phyloP scores from a whole-genome alignment of 2,113 vertebrate species.

The Pipra filicauda region DNA sequence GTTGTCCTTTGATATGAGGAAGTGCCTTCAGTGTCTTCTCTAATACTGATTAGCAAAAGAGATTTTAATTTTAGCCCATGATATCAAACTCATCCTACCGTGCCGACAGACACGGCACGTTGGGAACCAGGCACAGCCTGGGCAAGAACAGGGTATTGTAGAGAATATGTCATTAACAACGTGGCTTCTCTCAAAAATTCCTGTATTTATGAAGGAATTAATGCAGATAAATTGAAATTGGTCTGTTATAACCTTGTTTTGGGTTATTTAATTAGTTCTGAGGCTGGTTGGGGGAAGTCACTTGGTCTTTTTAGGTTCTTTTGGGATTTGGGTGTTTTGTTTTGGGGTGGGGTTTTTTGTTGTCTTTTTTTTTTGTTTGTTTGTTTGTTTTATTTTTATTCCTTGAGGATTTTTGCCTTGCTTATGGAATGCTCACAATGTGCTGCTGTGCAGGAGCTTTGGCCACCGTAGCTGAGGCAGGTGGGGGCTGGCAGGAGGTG shows the following conservation, averaged over 20 bases:
- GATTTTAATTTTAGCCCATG: background rate
- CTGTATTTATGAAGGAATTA: accelerated
- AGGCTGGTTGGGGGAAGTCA: accelerated
- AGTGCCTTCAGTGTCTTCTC: background rate
- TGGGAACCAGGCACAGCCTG: background rate
- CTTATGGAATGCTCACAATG: too few relatives aligned
- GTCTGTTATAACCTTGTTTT: background rate
- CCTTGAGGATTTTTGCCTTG: background rate
- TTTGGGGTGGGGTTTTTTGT: too few relatives aligned
- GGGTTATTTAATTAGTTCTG: accelerated
- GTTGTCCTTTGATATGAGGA: accelerated
- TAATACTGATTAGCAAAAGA: background rate
- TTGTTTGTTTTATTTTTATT: background rate
- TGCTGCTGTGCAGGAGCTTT: background rate
- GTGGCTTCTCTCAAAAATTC: accelerated
- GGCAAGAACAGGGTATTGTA: accelerated
- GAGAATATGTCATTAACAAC: accelerated
- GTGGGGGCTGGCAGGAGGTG: background rate
- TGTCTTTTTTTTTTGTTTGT: too few relatives aligned
- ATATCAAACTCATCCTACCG: background rate
- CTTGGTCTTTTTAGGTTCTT: accelerated
- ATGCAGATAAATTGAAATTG: accelerated
- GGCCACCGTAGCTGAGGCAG: background rate
- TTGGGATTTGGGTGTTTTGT: background rate
- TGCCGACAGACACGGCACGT: accelerated